Evolutionary conservation across 2,888 invertebrate species (phyloP), one percentile per base, ranked within the genome.

Genomic region (Torymus tubicola): DNA sequence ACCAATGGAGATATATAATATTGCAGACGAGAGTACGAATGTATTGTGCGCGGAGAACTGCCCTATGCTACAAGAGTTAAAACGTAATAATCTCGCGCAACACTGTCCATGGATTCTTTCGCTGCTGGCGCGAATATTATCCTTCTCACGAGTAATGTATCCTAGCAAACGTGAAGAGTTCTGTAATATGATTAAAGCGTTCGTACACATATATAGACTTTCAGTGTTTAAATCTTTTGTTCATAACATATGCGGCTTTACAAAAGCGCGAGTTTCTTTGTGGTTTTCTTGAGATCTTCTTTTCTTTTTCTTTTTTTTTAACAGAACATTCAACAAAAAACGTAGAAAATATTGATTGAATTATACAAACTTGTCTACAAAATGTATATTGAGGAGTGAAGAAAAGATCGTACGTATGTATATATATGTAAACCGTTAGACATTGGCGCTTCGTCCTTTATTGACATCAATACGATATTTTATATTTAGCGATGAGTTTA

Each of bases 1-100:
- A 85, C 84, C 84, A 81, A 85, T 84, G 84, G 75, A 82, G 84
- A 84, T 82, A 70, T 79, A 50, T 13, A 12, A 50, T 31, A 50
- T 50, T 21, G 60, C 52, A 67, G 52, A 31, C 10, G 42, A 42
- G 42, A 42, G 42, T 42, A 53, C 53, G 21, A 21, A 52, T 82
- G 81, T 78, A 77, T 78, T n/a, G 24, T 12, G 57, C 21, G 63
- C 77, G 70, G 80, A 78, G 80, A 73, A 72, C 11, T 69, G 55
- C 72, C 11, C n/a, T 70, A 42, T 57, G 42, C 67, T 42, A 68
- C 63, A 16, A 73, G 8, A 24, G 13, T 58, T 70, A 42, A 71
- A 71, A 64, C 14, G 53, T 63, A 53, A 42, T 42, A 42, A 77
- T 70, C 21, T 31, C 64, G 70, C 58, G 63, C 64, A 13, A 64